Conservation (phyloP, 2,797 vertebrate genomes). For the Rachycentron canadum region DNA sequence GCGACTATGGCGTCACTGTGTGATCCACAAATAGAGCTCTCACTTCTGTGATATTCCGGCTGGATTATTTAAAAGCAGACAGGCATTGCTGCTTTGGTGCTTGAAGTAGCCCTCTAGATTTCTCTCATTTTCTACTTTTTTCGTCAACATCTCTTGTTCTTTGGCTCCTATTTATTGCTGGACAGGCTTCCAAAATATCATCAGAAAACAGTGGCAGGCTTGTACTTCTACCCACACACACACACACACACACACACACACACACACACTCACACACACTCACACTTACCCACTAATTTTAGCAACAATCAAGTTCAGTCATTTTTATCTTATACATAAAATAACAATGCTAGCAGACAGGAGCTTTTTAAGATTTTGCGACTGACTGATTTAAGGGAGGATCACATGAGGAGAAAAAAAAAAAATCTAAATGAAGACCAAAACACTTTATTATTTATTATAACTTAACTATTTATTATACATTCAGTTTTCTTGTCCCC, state of each 20-base stretch:
- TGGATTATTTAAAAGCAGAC: constrained; percentile 63
- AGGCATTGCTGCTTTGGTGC: constrained; percentile 44
- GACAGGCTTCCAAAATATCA: constrained; percentile 35
- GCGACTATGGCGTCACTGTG: constrained; percentile 53
- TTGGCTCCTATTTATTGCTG: constrained; percentile 16
- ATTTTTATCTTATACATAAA: constrained; percentile 18
- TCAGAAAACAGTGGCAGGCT: constrained; percentile 30
- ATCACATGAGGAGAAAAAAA: constrained; percentile 40
- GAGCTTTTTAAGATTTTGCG: constrained; percentile 15
- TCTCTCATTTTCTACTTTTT: constrained; percentile 24
- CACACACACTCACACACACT: not conserved
- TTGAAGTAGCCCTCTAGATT: constrained; percentile 33
- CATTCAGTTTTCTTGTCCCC: constrained; percentile 42
- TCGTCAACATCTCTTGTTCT: constrained; percentile 19
- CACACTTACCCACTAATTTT: constrained; percentile 10
- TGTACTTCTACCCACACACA: not conserved
- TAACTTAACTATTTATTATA: constrained; percentile 62
- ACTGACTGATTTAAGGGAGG: constrained; percentile 5
- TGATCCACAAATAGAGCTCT: constrained; percentile 69
- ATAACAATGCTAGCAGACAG: not conserved
- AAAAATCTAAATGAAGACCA: constrained; percentile 62
- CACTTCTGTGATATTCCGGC: constrained; percentile 56
- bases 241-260: not conserved
- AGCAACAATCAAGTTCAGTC: constrained; percentile 13
- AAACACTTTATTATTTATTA: constrained; percentile 62